phyloP scores from a whole-genome alignment of 2,888 invertebrate genomes.

The Pseudanteris insignis region DNA sequence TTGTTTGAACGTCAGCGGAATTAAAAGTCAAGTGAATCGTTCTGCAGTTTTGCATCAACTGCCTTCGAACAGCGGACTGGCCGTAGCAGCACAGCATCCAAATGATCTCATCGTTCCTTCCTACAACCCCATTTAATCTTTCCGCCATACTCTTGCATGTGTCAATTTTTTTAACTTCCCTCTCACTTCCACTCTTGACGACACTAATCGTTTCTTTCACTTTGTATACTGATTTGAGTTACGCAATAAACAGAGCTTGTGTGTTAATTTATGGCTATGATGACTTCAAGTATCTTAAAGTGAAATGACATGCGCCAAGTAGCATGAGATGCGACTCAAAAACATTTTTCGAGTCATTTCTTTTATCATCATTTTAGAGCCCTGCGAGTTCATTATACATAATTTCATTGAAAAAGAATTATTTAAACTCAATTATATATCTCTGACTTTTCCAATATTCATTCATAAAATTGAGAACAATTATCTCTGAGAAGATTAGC shows the following conservation, averaged over 20 bases:
- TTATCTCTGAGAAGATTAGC: too few relatives aligned
- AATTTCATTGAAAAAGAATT: too few relatives aligned
- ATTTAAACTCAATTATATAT: too few relatives aligned
- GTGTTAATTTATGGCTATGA: conserved; percentile 9
- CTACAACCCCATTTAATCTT: conserved; percentile 56
- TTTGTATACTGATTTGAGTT: conserved; percentile 17
- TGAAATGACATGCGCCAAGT: conserved; percentile 1
- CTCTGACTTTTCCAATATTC: too few relatives aligned
- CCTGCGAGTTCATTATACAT: too few relatives aligned
- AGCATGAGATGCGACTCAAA: too few relatives aligned
- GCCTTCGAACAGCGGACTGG: conserved; percentile 27
- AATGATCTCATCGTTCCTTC: conserved; percentile 61
- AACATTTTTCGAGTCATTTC: too few relatives aligned
- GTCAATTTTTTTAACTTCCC: conserved; percentile 17
- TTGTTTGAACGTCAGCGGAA: conserved; percentile 3
- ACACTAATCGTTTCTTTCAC: too few relatives aligned
- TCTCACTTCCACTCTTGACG: too few relatives aligned
- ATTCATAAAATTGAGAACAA: too few relatives aligned
- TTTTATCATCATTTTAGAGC: too few relatives aligned
- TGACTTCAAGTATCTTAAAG: conserved; percentile 21
- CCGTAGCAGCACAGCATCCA: conserved; percentile 30
- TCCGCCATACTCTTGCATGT: conserved; percentile 48
- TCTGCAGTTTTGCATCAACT: conserved; percentile 56
- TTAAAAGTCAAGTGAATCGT: conserved; percentile 50
- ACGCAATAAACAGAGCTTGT: conserved; percentile 30